Percentiles rank a stretch among this genome's conserved stretches.
Conservation (phyloP, 1,140 invertebrate genomes). For the Leptinotarsa defecta region DNA sequence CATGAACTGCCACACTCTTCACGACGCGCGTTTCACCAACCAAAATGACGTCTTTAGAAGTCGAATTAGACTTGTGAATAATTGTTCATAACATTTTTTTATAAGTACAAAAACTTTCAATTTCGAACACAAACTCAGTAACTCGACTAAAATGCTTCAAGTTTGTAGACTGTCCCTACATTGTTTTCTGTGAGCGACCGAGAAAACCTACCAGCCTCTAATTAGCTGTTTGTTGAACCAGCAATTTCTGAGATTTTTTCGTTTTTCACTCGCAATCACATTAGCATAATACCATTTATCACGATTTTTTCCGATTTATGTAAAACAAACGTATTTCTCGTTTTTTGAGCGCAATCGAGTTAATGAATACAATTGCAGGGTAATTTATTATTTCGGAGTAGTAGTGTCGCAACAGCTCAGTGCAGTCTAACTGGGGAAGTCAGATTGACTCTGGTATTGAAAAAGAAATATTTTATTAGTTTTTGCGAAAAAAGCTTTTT, state of each 20-base stretch:
- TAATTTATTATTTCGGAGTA: constrained; percentile 39
- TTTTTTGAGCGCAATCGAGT: constrained; percentile 10
- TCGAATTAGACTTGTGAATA: too few relatives aligned
- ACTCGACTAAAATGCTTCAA: too few relatives aligned
- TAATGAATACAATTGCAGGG: constrained; percentile 41
- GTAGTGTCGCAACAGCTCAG: constrained; percentile 36
- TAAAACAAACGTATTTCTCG: constrained; percentile 18
- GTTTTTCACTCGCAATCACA: constrained; percentile 11
- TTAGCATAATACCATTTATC: constrained; percentile 21
- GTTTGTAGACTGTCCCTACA: too few relatives aligned
- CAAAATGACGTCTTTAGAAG: too few relatives aligned
- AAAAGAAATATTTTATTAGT: constrained; percentile 25
- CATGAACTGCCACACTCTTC: too few relatives aligned
- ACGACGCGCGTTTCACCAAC: too few relatives aligned
- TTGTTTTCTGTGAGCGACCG: too few relatives aligned
- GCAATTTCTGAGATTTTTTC: background rate
- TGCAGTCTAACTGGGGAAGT: background rate
- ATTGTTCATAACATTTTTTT: too few relatives aligned
- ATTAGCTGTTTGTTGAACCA: constrained; percentile 11
- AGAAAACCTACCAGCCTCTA: background rate
- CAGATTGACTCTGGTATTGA: too few relatives aligned
- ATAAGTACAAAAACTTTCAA: too few relatives aligned
- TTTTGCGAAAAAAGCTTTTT: constrained; percentile 13
- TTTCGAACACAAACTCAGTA: too few relatives aligned
- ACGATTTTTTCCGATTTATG: constrained; percentile 23